phyloP scores from a whole-genome alignment of 1,140 invertebrate genomes.

The Ceratitis capitata region DNA sequence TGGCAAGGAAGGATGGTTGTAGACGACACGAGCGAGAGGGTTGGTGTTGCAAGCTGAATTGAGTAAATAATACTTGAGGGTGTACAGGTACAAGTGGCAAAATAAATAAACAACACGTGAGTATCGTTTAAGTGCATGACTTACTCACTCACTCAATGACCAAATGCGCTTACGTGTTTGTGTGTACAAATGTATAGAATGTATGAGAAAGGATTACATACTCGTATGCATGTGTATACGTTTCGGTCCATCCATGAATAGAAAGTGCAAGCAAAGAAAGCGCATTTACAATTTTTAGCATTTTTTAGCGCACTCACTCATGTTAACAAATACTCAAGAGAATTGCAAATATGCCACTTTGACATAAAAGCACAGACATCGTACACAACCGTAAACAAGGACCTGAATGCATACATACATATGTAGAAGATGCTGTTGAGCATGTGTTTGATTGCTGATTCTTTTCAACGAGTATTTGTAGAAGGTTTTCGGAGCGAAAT shows the following conservation, averaged over 20 bases:
- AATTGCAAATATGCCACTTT: conserved; percentile 21
- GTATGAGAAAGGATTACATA: neutral
- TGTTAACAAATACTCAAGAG: neutral
- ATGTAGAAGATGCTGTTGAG: neutral
- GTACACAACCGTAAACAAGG: no score
- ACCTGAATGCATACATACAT: neutral
- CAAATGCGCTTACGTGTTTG: neutral
- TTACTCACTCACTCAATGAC: conserved; percentile 7
- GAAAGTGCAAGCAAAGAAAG: neutral
- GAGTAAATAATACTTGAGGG: neutral
- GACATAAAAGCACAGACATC: neutral
- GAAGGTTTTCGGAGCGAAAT: neutral
- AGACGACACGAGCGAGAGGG: neutral
- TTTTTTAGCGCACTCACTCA: conserved; percentile 7
- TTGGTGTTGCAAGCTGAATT: no score
- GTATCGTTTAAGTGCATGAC: neutral
- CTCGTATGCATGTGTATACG: neutral
- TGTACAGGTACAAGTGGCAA: neutral
- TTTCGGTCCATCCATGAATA: neutral
- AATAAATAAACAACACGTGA: neutral
- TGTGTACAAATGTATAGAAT: neutral
- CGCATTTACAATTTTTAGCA: conserved; percentile 10
- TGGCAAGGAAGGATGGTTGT: neutral
- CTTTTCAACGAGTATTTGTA: neutral
- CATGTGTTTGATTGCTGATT: neutral